Conservation (phyloP, 2,888 invertebrate species). For the Ophioninae sp. region DNA sequence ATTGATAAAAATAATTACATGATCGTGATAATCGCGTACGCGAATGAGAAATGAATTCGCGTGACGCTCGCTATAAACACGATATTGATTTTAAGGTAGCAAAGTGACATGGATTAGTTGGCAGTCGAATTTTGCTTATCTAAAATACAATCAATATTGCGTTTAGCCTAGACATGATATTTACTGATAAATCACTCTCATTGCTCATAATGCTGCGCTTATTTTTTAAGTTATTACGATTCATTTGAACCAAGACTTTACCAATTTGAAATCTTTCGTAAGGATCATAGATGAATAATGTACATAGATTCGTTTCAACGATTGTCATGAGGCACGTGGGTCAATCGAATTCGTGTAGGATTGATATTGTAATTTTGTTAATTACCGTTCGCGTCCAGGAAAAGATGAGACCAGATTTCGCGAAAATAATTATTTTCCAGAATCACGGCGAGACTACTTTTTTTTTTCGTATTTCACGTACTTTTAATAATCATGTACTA, state of each 20-base stretch:
- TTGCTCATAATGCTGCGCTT: conserved; percentile 35
- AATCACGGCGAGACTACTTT: conserved; percentile 36
- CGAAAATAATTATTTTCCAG: conserved; percentile 35
- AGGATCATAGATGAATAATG: conserved; percentile 16
- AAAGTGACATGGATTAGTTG: conserved; percentile 52
- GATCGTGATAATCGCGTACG: conserved; percentile 52
- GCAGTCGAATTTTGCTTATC: conserved; percentile 51
- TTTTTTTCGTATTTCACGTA: conserved; percentile 28
- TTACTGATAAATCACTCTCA: conserved; percentile 49
- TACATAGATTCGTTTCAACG: conserved; percentile 41
- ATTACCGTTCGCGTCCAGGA: conserved; percentile 1
- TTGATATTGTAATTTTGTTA: conserved; percentile 20
- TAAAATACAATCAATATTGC: conserved; percentile 50
- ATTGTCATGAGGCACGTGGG: conserved; percentile 41
- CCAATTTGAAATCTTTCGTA: conserved; percentile 41
- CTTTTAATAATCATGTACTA: conserved; percentile 25
- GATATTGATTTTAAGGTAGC: conserved; percentile 52
- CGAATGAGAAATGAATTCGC: conserved; percentile 55
- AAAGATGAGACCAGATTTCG: conserved; percentile 9
- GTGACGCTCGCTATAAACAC: conserved; percentile 26
- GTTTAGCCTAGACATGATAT: conserved; percentile 51
- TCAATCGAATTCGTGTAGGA: conserved; percentile 34
- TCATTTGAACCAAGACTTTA: conserved; percentile 35
- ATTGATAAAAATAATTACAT: conserved; percentile 17
- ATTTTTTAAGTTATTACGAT: conserved; percentile 17